Evolutionary conservation across 2,113 vertebrate species (phyloP).

Genomic region (Myrmophylax atrothorax): DNA sequence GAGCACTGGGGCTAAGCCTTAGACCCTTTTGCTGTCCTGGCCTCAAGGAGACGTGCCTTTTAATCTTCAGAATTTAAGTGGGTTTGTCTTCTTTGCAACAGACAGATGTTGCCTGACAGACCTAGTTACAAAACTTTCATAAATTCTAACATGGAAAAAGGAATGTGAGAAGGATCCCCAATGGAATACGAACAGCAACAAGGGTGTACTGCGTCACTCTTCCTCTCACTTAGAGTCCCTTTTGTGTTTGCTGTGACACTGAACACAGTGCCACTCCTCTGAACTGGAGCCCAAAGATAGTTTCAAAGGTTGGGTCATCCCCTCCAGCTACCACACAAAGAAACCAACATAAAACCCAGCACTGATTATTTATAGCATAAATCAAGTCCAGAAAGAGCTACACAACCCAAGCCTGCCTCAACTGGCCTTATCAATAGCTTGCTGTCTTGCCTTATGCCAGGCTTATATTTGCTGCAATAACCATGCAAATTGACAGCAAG

Average conservation of each 20-base stretch:
- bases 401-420: background rate
- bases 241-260: background rate
- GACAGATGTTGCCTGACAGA: slow-evolving; percentile 24
- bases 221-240: background rate
- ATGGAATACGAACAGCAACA: background rate
- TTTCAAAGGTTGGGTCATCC: slow-evolving; percentile 28
- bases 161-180: background rate
- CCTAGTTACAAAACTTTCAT: slow-evolving; percentile 31
- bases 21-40: background rate
- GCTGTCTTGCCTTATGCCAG: slow-evolving; percentile 43
- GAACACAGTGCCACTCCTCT: background rate
- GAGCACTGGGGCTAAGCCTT: background rate
- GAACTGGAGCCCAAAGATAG: background rate
- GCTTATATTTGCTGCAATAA: background rate
- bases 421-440: background rate
- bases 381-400: slow-evolving; percentile 22
- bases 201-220: accelerated
- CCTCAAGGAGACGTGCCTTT: background rate
- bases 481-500: slow-evolving; percentile 33
- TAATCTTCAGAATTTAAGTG: background rate
- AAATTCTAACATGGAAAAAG: background rate
- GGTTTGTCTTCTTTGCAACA: background rate
- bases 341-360: background rate
- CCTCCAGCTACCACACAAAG: slow-evolving; percentile 45
- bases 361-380: slow-evolving; percentile 25